A percentile compares a stretch with the other conserved stretches of the same genome.
phyloP scores from a whole-genome alignment of 2,797 vertebrate genomes.

The Acrocephalus scirpaceus region DNA sequence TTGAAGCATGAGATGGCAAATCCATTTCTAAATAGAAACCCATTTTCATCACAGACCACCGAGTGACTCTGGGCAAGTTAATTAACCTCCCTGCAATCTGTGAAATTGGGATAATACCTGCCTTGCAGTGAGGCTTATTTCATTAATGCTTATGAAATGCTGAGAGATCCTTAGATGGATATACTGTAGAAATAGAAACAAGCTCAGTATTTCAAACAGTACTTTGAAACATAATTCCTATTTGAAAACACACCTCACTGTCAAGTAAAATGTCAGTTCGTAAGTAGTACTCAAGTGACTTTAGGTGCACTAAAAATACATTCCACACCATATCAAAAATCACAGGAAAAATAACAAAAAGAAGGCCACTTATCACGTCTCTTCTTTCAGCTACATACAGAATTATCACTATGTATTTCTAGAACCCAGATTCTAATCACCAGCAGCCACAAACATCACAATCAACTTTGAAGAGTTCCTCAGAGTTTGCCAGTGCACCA shows the following conservation, averaged over 20 bases:
- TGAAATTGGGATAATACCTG: constrained; percentile 39
- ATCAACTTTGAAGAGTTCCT: neutral
- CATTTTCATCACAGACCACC: constrained; percentile 28
- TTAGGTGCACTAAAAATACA: neutral
- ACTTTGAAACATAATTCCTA: neutral
- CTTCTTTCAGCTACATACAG: neutral
- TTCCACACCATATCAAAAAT: neutral
- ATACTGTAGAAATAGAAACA: constrained; percentile 8
- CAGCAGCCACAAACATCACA: neutral
- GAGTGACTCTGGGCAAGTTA: constrained; percentile 33
- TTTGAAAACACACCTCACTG: neutral
- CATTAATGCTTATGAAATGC: constrained; percentile 27
- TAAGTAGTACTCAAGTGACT: neutral
- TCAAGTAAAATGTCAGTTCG: neutral
- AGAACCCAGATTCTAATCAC: neutral
- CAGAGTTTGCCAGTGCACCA: neutral
- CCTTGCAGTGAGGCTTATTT: constrained; percentile 33
- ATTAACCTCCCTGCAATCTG: constrained; percentile 51
- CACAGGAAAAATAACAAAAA: neutral
- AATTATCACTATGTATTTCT: neutral
- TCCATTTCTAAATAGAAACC: constrained; percentile 18
- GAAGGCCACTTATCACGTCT: neutral
- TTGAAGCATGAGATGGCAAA: neutral
- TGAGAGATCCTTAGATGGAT: neutral
- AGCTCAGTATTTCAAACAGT: constrained; percentile 4